Evolutionary conservation across 1,140 invertebrate genomes (phyloP), one percentile per base, ranked within the genome.

Genomic region (Penaeus chinensis): DNA sequence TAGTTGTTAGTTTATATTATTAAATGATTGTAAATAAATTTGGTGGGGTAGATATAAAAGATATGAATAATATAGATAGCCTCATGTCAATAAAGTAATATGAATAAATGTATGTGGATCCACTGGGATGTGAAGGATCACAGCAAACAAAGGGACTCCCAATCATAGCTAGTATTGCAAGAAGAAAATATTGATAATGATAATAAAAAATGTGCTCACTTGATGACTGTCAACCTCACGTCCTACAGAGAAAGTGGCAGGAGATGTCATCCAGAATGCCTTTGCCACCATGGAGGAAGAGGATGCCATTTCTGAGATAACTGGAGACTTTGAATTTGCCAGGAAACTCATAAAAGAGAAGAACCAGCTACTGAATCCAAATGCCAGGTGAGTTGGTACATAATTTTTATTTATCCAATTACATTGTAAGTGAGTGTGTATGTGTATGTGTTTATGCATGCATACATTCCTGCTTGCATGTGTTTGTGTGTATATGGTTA

Each of bases 331-430:
- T 65, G 89, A 90, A 60, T 90, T 90, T 82, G 89, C 89, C 19
- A 84, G 88, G 27, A 89, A 89, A 62, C 89, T 90, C 20, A 89
- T 89, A 32, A 84, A 88, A 24, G 89, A 90, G 47, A 90, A 90
- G 84, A 82, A 87, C 37, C 82, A 86, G 62, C 82, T 90, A 18
- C 80, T 89, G 61, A 90, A 90, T 81, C 89, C 89, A 7, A 89
- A 81, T 83, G 89, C 87, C 18, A 87, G 74, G 89, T 90, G 74
- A 54, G 78, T 19, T 3, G 19, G n/a, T n/a, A 22, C 3, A 65
- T 54, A 16, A 13, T 16, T 5, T 79, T 27, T 27, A 27, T 63
- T 65, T 32, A 60, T n/a, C 8, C 3, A 24, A 18, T 13, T 20
- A 42, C 10, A 8, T 54, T 69, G 54, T 54, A 54, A 13, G 16